Base-by-base conservation (phyloP, 2,797 vertebrate species). In the Cottoperca gobio region DNA sequence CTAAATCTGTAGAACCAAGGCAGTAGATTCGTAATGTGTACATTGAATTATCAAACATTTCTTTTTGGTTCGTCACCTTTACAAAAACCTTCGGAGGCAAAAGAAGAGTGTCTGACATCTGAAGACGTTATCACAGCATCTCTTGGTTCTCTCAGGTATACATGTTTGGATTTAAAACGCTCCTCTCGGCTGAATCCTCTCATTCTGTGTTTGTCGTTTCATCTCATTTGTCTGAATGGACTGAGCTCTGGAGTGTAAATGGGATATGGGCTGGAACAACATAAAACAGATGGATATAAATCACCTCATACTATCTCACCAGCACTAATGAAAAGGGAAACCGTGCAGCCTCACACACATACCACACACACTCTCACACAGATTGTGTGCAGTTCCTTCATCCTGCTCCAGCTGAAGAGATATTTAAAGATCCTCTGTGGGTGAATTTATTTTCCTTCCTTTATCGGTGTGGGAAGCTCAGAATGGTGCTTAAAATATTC, bases 201-300 rank as follows among this genome's bases (percentile, higher is more conserved):
- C 70, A 54, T 16, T 58, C 61, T 58, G 40, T 55, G 14, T 61
- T 39, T 39, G 35, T 45, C 37, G 4, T 76, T 84, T 77, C 69
- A 50, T 54, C 55, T 75, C 72, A 79, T 89, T 85, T 75, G 76
- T 87, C 78, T 85, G 61, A 48, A 62, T 53, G 70, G 57, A 70
- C 67, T 83, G 73, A 45, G 85, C 50, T 88, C 81, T 65, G 62
- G 40, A 81, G 53, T 81, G 76, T 89, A 86, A 93, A 89, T 87
- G 80, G 82, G 73, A 88, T 76, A 79, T 78, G 86, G 58, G 84
- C 78, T 89, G 85, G 85, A 91, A 89, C 76, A 53, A 80, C 83
- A 88, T 89, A 73, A 91, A 91, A 86, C 88, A 83, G 88, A 88
- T 73, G 69, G 79, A 57, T 82, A 88, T 90, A 91, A 93, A 92